Evolutionary conservation across 2,113 vertebrate genomes (phyloP).

Genomic region (Silurus glanis): DNA sequence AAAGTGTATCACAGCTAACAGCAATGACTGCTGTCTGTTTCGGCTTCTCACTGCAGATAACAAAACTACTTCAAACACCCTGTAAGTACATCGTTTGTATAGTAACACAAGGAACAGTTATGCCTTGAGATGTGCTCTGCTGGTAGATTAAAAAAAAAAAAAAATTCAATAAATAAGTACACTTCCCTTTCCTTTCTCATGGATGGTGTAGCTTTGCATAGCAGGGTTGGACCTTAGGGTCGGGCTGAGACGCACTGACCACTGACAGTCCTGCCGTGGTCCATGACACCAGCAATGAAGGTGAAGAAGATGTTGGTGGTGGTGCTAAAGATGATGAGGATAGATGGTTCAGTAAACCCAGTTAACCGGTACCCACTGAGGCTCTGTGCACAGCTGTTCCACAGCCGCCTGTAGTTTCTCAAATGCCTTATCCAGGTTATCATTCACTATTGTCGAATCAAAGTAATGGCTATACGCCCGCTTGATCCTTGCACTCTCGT

Average conservation of each 20-base stretch:
- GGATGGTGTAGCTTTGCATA: constrained; percentile 80
- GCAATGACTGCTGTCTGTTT: neutral
- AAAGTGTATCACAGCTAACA: neutral
- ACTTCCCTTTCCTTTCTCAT: constrained; percentile 79
- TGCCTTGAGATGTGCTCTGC: constrained; percentile 63
- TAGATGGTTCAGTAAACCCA: constrained; percentile 88
- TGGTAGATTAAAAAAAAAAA: constrained; percentile 75
- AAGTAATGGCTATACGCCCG: constrained; percentile 97
- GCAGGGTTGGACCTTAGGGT: constrained; percentile 64
- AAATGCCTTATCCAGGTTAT: constrained; percentile 98
- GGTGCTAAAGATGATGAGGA: constrained; percentile 7
- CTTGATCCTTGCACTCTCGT: constrained; percentile 92
- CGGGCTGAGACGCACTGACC: constrained; percentile 56
- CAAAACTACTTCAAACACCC: constrained; percentile 22
- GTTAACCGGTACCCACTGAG: constrained; percentile 96
- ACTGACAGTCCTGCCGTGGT: constrained; percentile 37
- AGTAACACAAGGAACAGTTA: constrained; percentile 20
- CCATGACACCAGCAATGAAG: constrained; percentile 34
- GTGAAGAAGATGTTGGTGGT: neutral
- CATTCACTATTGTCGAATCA: constrained; percentile 91
- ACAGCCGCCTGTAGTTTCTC: constrained; percentile 88
- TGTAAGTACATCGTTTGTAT: constrained; percentile 31
- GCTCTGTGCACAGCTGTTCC: constrained; percentile 83
- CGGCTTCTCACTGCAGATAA: neutral
- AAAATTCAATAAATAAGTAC: constrained; percentile 96